phyloP scores from a whole-genome alignment of 2,113 vertebrate species.

The Phoxinus phoxinus region DNA sequence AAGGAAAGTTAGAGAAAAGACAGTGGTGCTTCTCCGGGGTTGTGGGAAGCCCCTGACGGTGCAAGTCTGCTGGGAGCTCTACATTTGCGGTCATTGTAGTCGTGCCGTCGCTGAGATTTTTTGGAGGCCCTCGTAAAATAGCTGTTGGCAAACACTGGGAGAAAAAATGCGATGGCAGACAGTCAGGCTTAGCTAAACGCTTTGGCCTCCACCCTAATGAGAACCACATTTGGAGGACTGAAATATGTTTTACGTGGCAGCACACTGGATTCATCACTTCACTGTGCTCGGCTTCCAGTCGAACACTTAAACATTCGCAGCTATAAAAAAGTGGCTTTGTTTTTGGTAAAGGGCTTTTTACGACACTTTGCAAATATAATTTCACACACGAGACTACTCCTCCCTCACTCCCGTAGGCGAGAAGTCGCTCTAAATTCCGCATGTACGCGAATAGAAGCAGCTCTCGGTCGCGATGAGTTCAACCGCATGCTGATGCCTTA shows the following conservation, averaged over 20 bases:
- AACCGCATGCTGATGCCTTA: background rate
- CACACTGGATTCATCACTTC: conserved; percentile 67
- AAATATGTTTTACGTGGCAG: conserved; percentile 84
- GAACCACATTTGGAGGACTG: conserved; percentile 84
- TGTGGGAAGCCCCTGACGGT: conserved; percentile 13
- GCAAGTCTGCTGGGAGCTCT: conserved; percentile 12
- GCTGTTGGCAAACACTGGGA: conserved; percentile 67
- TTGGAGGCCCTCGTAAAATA: conserved; percentile 62
- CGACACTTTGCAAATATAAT: conserved; percentile 25
- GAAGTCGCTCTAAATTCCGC: conserved; percentile 1
- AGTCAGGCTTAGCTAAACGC: conserved; percentile 80
- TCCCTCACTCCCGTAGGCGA: background rate
- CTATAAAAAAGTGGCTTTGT: conserved; percentile 40
- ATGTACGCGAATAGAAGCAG: background rate
- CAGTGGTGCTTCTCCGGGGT: background rate
- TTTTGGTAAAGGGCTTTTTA: conserved; percentile 16
- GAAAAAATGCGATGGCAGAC: conserved; percentile 70
- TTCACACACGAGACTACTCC: background rate
- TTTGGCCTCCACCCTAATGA: conserved; percentile 81
- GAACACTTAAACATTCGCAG: conserved; percentile 28
- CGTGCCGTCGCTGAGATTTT: conserved; percentile 47
- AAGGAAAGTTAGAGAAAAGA: background rate
- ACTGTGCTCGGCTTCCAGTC: conserved; percentile 63
- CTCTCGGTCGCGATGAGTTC: background rate
- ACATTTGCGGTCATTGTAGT: conserved; percentile 44